These are phyloP conservation scores for Glaucopsyche alexis DNA, from an alignment of 2,888 invertebrate species.

Conservation along the genomic window DNA sequence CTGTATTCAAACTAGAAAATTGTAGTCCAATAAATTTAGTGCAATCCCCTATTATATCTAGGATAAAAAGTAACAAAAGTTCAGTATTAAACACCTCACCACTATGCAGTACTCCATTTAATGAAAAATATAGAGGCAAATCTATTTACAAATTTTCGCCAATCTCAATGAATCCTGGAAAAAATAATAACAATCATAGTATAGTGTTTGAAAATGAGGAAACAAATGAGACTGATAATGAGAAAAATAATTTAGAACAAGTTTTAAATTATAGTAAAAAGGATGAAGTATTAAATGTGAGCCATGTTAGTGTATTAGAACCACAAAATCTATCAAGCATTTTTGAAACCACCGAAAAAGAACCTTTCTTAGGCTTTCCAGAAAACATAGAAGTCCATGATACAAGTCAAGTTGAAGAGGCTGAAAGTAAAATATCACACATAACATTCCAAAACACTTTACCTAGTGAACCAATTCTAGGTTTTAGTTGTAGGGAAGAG, in stretches of 20 bases:
- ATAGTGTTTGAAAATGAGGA: conserved; percentile 41
- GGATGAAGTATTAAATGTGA: not conserved
- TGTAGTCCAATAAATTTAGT: conserved; percentile 39
- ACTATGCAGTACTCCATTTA: conserved; percentile 67
- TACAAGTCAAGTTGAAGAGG: not conserved
- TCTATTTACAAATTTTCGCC: conserved; percentile 71
- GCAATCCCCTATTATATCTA: conserved; percentile 14
- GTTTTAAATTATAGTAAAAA: not conserved
- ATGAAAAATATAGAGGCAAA: conserved; percentile 61
- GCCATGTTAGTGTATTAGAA: not conserved
- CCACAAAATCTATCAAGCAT: not conserved
- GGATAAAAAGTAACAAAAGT: not conserved
- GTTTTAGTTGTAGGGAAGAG: conserved; percentile 13
- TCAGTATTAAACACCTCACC: conserved; percentile 51
- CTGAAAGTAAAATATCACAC: not conserved
- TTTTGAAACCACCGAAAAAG: not conserved
- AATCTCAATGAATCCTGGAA: conserved; percentile 48
- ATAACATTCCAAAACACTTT: not conserved
- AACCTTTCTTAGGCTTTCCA: conserved; percentile 1
- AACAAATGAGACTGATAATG: conserved; percentile 37
- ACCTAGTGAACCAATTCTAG: conserved; percentile 31
- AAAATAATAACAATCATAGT: conserved; percentile 41
- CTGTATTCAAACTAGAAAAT: conserved; percentile 50
- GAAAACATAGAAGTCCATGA: not conserved
- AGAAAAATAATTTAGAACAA: conserved; percentile 21